Conservation (phyloP, 2,888 invertebrate genomes). For the Antheraea assamensis region DNA sequence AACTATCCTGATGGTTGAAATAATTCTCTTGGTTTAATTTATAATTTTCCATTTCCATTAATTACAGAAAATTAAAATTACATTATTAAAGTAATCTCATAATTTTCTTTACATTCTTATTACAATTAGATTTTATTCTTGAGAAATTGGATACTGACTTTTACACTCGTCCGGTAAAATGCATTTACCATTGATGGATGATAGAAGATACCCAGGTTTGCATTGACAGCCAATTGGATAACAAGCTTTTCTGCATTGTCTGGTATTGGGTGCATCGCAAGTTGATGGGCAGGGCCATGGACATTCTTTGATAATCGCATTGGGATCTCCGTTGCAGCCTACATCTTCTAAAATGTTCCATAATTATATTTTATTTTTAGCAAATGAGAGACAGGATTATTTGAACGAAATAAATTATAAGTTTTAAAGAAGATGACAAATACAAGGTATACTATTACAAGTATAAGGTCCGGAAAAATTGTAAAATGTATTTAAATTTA, state of each 20-base stretch:
- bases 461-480: background rate
- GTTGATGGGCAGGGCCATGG: slow-evolving; percentile 41
- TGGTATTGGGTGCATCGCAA: slow-evolving; percentile 39
- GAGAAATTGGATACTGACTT: slow-evolving; percentile 20
- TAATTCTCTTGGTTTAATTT: no score
- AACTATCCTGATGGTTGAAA: no score
- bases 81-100: background rate
- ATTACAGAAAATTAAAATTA: background rate
- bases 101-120: background rate
- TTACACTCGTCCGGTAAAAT: slow-evolving; percentile 41
- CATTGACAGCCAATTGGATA: slow-evolving; percentile 39
- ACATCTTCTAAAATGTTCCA: slow-evolving; percentile 4
- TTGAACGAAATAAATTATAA: background rate
- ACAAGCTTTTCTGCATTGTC: slow-evolving; percentile 31
- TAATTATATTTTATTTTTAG: background rate
- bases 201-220: slow-evolving; percentile 37
- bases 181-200: slow-evolving; percentile 35
- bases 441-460: background rate
- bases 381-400: background rate
- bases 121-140: background rate
- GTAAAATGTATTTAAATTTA: background rate
- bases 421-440: no score
- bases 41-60: no score
- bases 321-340: slow-evolving; percentile 30
- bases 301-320: slow-evolving; percentile 36